These are phyloP conservation scores for Podargus strigoides DNA, from an alignment of 2,797 vertebrate species.

Conservation along the genomic window DNA sequence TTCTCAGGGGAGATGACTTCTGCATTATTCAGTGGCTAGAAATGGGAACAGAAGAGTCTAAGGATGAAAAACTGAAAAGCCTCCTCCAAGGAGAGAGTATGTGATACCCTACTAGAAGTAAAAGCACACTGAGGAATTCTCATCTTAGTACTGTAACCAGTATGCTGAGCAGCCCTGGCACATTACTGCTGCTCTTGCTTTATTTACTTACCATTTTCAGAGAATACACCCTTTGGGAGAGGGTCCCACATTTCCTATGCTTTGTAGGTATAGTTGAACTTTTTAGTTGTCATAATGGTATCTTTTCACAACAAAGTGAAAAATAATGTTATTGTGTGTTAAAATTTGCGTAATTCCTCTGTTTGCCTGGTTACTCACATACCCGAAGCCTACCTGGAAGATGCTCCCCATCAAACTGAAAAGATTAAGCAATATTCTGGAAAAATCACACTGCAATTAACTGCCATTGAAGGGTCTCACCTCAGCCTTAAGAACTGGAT, in stretches of 20 bases:
- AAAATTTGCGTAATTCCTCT: neutral
- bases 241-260: neutral
- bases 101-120: neutral
- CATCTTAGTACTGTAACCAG: neutral
- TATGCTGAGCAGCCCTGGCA: neutral
- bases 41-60: neutral
- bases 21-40: neutral
- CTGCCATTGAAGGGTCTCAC: slow-evolving; percentile 44
- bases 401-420: neutral
- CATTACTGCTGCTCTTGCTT: neutral
- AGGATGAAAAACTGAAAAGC: neutral
- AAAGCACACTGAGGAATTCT: neutral
- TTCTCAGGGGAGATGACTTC: neutral
- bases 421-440: neutral
- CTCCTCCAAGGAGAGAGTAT: neutral
- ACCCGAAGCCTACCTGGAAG: neutral
- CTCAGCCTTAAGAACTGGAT: slow-evolving; percentile 73
- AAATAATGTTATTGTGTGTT: neutral
- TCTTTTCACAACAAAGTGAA: neutral
- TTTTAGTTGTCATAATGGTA: neutral
- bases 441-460: neutral
- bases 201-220: neutral
- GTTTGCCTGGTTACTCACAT: neutral
- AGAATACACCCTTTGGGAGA: neutral
- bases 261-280: neutral